Evolutionary conservation across 2,797 vertebrate species (phyloP).

Genomic region (Brotula barbata): DNA sequence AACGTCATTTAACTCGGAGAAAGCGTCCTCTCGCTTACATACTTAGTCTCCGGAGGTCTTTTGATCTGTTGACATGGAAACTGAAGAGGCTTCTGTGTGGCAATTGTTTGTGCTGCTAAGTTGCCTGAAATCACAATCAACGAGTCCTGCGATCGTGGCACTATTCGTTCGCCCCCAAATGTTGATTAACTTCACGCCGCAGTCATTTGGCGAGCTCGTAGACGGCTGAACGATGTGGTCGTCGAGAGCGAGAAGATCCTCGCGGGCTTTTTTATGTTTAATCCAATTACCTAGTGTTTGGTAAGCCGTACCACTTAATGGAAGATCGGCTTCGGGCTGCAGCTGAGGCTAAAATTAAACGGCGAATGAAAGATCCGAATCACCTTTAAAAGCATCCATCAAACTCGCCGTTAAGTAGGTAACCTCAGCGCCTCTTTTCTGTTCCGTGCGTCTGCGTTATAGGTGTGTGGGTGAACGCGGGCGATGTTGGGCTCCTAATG

Average conservation of each 20-base stretch:
- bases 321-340: slow-evolving; percentile 22
- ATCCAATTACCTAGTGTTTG: slow-evolving; percentile 29
- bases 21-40: not conserved
- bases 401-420: slow-evolving; percentile 23
- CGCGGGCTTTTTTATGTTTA: slow-evolving; percentile 21
- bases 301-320: slow-evolving; percentile 14
- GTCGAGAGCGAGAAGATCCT: not conserved
- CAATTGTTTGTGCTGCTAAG: slow-evolving; percentile 35
- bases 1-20: not conserved
- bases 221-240: slow-evolving; percentile 6
- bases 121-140: slow-evolving; percentile 34
- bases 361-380: slow-evolving; percentile 31
- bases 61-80: slow-evolving; percentile 68
- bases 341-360: slow-evolving; percentile 29
- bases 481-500: slow-evolving; percentile 26
- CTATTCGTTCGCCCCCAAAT: slow-evolving; percentile 19
- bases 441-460: slow-evolving; percentile 15
- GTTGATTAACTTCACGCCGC: slow-evolving; percentile 17
- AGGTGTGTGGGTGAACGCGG: slow-evolving; percentile 25
- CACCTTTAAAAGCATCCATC: slow-evolving; percentile 29
- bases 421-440: slow-evolving; percentile 21
- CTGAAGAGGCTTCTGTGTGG: slow-evolving; percentile 54
- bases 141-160: slow-evolving; percentile 24
- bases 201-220: slow-evolving; percentile 13
- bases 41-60: slow-evolving; percentile 32